A percentile compares a stretch with the other conserved stretches of the same genome.
phyloP scores from a whole-genome alignment of 1,140 invertebrate species.

The Drosophila cardini region DNA sequence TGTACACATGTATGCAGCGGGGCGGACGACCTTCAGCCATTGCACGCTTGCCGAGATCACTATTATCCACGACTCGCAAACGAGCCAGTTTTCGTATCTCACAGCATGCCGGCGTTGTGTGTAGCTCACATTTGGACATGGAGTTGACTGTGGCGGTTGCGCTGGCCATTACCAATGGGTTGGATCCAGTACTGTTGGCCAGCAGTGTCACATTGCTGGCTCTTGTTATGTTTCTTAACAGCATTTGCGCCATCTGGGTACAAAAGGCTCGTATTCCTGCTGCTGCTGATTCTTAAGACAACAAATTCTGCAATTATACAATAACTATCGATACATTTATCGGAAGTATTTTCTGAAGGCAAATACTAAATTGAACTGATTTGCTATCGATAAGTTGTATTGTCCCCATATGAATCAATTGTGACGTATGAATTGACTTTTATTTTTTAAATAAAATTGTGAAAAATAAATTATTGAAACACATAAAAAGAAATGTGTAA shows the following conservation, averaged over 20 bases:
- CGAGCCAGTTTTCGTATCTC: conserved; percentile 90
- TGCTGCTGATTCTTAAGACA: conserved; percentile 24
- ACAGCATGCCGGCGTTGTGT: conserved; percentile 86
- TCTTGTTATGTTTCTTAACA: conserved; percentile 26
- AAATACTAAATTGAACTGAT: background rate
- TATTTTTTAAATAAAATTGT: too few relatives aligned
- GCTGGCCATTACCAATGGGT: conserved; percentile 4
- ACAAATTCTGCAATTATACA: conserved; percentile 45
- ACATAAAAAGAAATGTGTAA: too few relatives aligned
- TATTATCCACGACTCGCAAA: conserved; percentile 97
- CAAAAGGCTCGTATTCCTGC: background rate
- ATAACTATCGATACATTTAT: conserved; percentile 35
- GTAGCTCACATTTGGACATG: conserved; percentile 79
- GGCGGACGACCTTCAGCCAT: conserved; percentile 97
- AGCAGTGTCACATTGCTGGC: conserved; percentile 19
- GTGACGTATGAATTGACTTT: background rate
- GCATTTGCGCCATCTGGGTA: conserved; percentile 41
- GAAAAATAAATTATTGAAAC: too few relatives aligned
- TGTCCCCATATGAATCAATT: background rate
- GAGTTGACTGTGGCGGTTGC: background rate
- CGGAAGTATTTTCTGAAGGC: background rate
- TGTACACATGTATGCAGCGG: conserved; percentile 95
- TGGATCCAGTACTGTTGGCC: conserved; percentile 32
- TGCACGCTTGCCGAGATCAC: conserved; percentile 95
- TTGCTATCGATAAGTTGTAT: conserved; percentile 19